Base-by-base conservation (phyloP, 2,113 vertebrate species). In the Heterotis niloticus region DNA sequence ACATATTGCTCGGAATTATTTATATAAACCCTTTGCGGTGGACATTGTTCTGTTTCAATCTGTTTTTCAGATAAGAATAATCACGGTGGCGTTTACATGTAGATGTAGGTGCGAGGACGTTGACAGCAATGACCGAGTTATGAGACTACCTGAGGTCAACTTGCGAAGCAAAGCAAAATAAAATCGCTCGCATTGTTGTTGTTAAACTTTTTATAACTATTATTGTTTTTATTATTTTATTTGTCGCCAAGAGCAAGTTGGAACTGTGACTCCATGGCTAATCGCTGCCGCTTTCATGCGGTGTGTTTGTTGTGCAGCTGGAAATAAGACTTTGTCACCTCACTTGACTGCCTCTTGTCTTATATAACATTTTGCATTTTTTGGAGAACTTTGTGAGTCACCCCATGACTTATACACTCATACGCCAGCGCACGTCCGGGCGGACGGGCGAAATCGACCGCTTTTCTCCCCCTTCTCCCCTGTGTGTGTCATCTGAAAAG, bases 291-390 rank as follows among this genome's bases (percentile, higher is more conserved):
- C 18, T 54, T 12, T 72, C 69, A 29, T 34, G 52, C 18, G 52
- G 20, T 54, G 69, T 51, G 54, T n/a, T n/a, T n/a, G n/a, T 72
- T 11, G 13, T 11, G 23, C 13, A 52, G 4, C 34, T 44, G 44
- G 51, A 72, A 54, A 72, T 72, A 34, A 23, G 20, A 72, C 44
- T 71, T 75, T 64, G 11, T 29, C n/a, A 69, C 28, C 67, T 69
- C 24, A 69, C 5, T 5, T 28, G 28, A 34, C 67, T 11, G 13
- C 20, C 14, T 62, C 59, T 62, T 62, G 34, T 84, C 79, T 59
- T 86, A 80, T 83, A 85, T 62, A 88, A 78, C 51, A 56, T 88
- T 92, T 87, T 89, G 23, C n/a, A 52, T 9, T 76, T 76, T 52
- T 76, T 76, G 12, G 29, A 11, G 20, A 20, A 23, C 14, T 7